Base-by-base conservation (phyloP, 2,797 vertebrate species). In the Fringilla coelebs region DNA sequence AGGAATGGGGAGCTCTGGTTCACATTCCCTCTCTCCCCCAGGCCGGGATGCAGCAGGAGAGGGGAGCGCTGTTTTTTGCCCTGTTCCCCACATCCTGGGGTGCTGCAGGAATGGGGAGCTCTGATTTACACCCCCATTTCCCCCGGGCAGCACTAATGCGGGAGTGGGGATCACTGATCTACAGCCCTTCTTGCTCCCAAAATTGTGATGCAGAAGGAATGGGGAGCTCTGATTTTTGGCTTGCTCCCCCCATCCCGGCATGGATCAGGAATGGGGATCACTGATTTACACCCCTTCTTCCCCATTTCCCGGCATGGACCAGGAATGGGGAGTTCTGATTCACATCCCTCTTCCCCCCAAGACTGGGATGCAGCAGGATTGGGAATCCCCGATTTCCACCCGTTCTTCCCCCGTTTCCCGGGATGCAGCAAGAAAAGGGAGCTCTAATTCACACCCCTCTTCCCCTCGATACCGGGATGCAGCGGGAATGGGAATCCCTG, bases 351-450 rank as follows among this genome's bases (percentile, higher is more conserved):
- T 45, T 31, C 4, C 40, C 9, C 15, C 20, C 26, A 22, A 22
- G 40, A 26, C 1, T 22, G n/a, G 28, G 40, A 2, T 70, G 22
- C 1, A 10, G 24, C 17, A 7, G 34, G 17, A 62, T 0, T 7
- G 18, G 15, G 52, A 11, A 49, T 13, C 40, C 1, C 7, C 17
- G 16, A 32, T 78, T 49, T 24, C 10, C 71, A 31, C 2, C 17
- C 19, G 1, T 1, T 1, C 0, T 2, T 28, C 3, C n/a, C 10
- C 7, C 9, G 1, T 21, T 32, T 4, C 29, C 21, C 32, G 4
- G 13, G 18, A 36, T 66, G 26, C 18, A 22, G 51, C 7, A 34
- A 22, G 20, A 62, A 18, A 2, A 34, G 34, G 52, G 4, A 57
- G 3, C 5, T 4, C 20, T 36, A 28, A 32, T 63, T 74, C 15